Percentiles rank a stretch among this genome's conserved stretches.
Evolutionary conservation across 2,113 vertebrate genomes (phyloP).

Genomic region (Condylura cristata): DNA sequence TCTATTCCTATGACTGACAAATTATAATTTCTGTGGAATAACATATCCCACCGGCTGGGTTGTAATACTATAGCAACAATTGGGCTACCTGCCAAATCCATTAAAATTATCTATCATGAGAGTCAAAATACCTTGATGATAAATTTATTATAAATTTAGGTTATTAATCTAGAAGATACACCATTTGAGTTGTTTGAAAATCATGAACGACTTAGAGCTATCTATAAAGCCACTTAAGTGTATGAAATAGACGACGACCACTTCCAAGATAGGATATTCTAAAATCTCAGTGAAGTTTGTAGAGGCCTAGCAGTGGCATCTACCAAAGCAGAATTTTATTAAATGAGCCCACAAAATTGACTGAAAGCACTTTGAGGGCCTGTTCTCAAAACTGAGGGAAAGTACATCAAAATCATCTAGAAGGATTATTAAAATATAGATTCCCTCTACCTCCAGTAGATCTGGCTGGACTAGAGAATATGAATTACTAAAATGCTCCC

Average conservation of each 20-base stretch:
- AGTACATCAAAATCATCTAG: not conserved
- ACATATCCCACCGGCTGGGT: not conserved
- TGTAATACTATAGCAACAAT: not conserved
- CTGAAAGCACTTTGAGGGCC: not conserved
- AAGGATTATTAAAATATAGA: not conserved
- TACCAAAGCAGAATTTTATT: not conserved
- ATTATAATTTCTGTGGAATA: conserved; percentile 48
- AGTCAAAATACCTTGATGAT: conserved; percentile 6
- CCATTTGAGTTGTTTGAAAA: not conserved
- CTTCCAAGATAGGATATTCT: not conserved
- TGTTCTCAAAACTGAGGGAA: not conserved
- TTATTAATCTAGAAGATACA: conserved; percentile 5
- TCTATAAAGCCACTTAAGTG: not conserved
- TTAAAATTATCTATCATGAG: conserved; percentile 19
- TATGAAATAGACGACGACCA: not conserved
- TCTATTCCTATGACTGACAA: conserved; percentile 21
- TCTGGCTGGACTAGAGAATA: not conserved
- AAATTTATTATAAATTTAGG: not conserved
- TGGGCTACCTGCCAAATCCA: conserved; percentile 35
- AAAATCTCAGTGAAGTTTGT: not conserved
- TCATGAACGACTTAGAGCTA: not conserved
- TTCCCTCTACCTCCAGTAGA: not conserved
- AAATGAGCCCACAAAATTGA: not conserved
- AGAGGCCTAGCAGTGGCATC: not conserved
- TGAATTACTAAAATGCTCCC: not conserved